These are phyloP conservation scores for Strix aluco DNA, from an alignment of 2,113 vertebrate genomes.

Conservation along the genomic window DNA sequence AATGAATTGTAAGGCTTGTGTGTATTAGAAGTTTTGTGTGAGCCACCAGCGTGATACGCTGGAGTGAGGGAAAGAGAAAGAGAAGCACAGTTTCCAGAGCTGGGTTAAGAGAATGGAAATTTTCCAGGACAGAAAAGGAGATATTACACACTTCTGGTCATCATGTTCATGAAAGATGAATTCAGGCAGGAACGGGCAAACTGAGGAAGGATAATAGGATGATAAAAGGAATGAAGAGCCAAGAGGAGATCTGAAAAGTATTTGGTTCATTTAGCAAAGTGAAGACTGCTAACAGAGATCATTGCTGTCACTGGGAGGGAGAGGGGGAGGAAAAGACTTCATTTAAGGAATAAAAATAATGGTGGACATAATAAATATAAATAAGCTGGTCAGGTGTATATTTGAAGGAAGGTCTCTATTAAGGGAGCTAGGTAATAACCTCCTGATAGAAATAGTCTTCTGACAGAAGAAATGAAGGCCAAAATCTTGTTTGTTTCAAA, in stretches of 20 bases:
- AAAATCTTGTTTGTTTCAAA: not conserved
- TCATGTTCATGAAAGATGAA: not conserved
- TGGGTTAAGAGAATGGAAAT: not conserved
- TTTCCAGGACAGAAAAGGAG: not conserved
- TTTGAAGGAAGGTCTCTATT: not conserved
- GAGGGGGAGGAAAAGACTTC: not conserved
- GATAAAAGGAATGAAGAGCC: not conserved
- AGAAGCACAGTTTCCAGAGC: not conserved
- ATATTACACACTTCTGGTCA: accelerated
- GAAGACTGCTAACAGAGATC: not conserved
- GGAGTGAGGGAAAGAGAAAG: not conserved
- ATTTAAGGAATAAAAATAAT: not conserved
- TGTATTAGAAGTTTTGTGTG: not conserved
- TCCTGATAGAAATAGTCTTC: not conserved
- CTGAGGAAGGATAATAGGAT: not conserved
- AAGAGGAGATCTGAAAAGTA: not conserved
- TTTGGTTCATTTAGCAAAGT: not conserved
- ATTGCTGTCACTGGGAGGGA: not conserved
- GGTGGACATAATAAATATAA: not conserved
- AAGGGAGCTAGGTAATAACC: not conserved
- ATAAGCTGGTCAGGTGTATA: not conserved
- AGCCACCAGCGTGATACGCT: not conserved
- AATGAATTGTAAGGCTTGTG: not conserved
- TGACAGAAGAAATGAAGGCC: not conserved
- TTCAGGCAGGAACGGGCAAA: not conserved